A percentile compares a stretch with the other conserved stretches of the same genome.
These are phyloP conservation scores for Tromatobia lineatoria DNA, from an alignment of 2,888 invertebrate species.

Conservation along the genomic window DNA sequence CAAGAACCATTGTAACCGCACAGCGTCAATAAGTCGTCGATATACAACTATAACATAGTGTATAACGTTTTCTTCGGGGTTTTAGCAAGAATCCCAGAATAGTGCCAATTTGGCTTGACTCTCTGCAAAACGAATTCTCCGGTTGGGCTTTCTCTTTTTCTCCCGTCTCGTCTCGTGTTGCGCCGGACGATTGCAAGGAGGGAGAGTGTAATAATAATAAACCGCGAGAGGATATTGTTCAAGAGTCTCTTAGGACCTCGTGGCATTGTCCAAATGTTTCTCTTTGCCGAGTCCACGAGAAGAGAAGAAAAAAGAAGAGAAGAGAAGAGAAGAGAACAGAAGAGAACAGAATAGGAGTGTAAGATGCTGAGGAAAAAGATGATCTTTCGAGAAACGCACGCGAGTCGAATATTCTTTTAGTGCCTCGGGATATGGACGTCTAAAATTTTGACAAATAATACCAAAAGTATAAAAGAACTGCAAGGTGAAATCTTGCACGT, in stretches of 20 bases:
- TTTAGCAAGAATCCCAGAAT: constrained; percentile 35
- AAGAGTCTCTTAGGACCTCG: constrained; percentile 27
- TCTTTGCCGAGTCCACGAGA: constrained; percentile 38
- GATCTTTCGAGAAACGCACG: constrained; percentile 43
- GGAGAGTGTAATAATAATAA: constrained; percentile 57
- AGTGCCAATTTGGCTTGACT: constrained; percentile 27
- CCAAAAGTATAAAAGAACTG: background rate
- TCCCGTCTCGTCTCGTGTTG: background rate
- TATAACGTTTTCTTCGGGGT: constrained; percentile 26
- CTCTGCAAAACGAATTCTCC: background rate
- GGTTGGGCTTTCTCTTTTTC: constrained; percentile 9
- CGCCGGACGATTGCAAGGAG: constrained; percentile 2
- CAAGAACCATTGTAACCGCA: constrained; percentile 56
- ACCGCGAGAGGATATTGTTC: constrained; percentile 47
- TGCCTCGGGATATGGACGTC: constrained; percentile 26
- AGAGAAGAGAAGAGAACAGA: constrained; percentile 18
- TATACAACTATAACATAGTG: constrained; percentile 17
- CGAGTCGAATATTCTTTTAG: constrained; percentile 50
- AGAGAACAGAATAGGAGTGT: too few species aligned
- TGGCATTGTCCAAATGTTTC: constrained; percentile 61
- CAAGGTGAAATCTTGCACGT: background rate
- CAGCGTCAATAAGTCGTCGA: constrained; percentile 36
- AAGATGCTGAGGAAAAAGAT: constrained; percentile 26
- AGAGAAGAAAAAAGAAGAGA: constrained; percentile 26
- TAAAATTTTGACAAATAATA: constrained; percentile 6